Evolutionary conservation across 2,888 invertebrate genomes (phyloP).

Genomic region (Dysmachus trigonus): DNA sequence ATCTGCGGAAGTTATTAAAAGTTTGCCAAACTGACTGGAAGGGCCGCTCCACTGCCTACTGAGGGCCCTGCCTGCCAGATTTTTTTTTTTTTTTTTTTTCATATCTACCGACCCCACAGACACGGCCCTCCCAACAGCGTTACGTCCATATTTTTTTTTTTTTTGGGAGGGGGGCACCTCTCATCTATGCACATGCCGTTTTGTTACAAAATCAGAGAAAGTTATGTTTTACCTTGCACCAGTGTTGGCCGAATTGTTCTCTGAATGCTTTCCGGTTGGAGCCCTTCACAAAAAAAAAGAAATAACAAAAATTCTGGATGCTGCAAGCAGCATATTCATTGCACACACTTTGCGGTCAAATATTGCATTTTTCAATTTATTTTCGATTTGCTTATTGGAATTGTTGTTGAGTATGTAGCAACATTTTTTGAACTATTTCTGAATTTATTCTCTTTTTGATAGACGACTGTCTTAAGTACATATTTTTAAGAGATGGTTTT

Average conservation of each 20-base stretch:
- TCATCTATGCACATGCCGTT: background rate
- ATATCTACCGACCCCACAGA: background rate
- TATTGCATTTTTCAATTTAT: background rate
- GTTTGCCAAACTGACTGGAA: conserved; percentile 40
- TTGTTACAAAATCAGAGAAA: background rate
- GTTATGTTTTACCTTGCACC: background rate
- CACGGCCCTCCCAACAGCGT: background rate
- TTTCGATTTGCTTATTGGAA: background rate
- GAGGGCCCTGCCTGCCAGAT: too few species aligned
- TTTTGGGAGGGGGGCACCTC: background rate
- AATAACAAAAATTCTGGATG: background rate
- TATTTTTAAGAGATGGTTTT: too few species aligned
- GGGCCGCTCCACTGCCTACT: background rate
- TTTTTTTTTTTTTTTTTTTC: too few species aligned
- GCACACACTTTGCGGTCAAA: background rate
- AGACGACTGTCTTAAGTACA: too few species aligned
- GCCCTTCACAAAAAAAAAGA: background rate
- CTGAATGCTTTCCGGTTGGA: background rate
- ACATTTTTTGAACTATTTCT: too few species aligned
- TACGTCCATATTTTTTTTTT: background rate
- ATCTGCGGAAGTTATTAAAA: conserved; percentile 41
- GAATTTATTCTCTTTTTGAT: too few species aligned
- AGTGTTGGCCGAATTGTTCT: background rate
- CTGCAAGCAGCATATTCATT: background rate
- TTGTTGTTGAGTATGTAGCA: background rate